Conservation (phyloP, 2,888 invertebrate species). For the Heliconius aoede region DNA sequence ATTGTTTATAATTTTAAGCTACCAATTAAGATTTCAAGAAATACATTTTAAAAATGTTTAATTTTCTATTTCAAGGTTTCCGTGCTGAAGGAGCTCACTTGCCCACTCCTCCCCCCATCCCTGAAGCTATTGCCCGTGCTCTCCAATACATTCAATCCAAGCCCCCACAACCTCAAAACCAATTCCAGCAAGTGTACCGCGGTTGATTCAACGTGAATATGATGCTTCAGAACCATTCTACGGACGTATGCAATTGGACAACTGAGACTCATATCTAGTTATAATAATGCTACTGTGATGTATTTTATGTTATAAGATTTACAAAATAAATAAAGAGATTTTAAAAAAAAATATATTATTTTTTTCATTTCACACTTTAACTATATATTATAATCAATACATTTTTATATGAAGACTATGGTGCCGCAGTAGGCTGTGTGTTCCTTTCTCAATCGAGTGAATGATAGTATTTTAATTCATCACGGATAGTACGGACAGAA, state of each 20-base stretch:
- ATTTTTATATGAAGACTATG: not conserved
- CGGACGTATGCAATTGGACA: constrained; percentile 39
- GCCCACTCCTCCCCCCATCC: constrained; percentile 86
- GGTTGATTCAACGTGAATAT: constrained; percentile 57
- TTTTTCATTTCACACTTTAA: constrained; percentile 29
- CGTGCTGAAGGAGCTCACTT: constrained; percentile 84
- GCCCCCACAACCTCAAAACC: constrained; percentile 66
- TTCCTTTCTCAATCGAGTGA: too few relatives aligned
- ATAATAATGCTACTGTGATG: constrained; percentile 73
- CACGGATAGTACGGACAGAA: too few relatives aligned
- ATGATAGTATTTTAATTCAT: not conserved
- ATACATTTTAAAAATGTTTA: not conserved
- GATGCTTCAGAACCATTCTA: not conserved
- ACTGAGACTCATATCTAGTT: constrained; percentile 49
- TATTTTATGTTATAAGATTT: constrained; percentile 65
- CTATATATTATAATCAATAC: not conserved
- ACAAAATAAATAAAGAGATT: constrained; percentile 45
- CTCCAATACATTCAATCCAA: constrained; percentile 71
- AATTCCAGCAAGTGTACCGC: constrained; percentile 65
- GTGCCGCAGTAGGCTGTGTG: not conserved
- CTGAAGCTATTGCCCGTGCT: constrained; percentile 82
- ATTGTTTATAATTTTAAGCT: not conserved
- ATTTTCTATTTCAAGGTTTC: constrained; percentile 73
- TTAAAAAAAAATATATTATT: constrained; percentile 26
- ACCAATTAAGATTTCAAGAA: not conserved